phyloP scores from a whole-genome alignment of 1,140 invertebrate genomes.

The Tyrophagus putrescentiae region DNA sequence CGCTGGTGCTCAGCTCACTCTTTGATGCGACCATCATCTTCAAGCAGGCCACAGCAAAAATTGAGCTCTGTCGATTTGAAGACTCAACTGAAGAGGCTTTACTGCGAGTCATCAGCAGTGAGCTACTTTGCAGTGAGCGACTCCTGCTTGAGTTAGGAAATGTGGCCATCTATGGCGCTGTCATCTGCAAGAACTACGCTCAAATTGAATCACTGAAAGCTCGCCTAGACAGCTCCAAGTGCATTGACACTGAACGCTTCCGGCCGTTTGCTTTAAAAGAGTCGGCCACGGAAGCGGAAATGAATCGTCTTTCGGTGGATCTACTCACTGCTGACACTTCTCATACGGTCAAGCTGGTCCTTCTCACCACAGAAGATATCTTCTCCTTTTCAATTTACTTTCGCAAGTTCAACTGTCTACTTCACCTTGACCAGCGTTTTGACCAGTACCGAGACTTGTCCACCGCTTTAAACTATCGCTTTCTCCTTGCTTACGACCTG shows the following conservation, averaged over 20 bases:
- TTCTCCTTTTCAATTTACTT: neutral
- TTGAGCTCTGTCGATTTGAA: no score
- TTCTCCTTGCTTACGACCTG: neutral
- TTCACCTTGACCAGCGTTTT: neutral
- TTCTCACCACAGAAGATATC: neutral
- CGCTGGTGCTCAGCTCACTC: neutral
- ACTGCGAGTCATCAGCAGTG: no score
- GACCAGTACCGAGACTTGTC: neutral
- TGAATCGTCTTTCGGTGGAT: neutral
- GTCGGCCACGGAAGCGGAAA: neutral
- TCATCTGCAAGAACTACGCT: neutral
- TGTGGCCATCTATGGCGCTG: neutral
- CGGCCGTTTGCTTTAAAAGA: neutral
- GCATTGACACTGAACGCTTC: neutral
- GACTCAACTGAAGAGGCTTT: neutral
- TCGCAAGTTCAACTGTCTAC: neutral
- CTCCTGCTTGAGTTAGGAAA: neutral
- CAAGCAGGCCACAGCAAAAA: neutral
- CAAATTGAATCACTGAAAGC: neutral
- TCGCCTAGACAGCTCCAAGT: neutral
- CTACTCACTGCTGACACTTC: neutral
- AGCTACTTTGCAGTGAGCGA: neutral
- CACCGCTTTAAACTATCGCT: neutral
- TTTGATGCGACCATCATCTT: neutral
- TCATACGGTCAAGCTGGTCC: neutral